Evolutionary conservation across 2,113 vertebrate species (phyloP).

Genomic region (Platysteira castanea): DNA sequence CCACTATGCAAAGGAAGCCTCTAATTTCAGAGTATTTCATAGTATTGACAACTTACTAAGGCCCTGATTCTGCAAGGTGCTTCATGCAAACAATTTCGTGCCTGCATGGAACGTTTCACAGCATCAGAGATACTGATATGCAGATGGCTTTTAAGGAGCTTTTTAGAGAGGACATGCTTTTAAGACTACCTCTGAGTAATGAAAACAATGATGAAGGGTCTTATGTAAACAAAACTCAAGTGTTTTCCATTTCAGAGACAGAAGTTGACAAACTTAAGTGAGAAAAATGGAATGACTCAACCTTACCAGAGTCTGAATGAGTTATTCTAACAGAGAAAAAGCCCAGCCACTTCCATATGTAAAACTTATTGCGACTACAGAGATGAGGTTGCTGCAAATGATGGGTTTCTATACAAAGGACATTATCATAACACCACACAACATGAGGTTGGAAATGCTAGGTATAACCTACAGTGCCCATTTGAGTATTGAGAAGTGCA

Average conservation of each 20-base stretch:
- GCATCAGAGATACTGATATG: conserved; percentile 36
- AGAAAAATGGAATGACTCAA: conserved; percentile 60
- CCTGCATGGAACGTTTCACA: conserved; percentile 55
- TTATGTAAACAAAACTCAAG: conserved; percentile 49
- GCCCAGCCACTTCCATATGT: conserved; percentile 55
- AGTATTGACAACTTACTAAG: conserved; percentile 7
- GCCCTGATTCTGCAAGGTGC: conserved; percentile 51
- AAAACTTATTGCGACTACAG: conserved; percentile 63
- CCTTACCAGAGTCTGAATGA: conserved; percentile 51
- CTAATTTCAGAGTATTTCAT: conserved; percentile 8
- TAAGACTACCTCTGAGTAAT: conserved; percentile 3
- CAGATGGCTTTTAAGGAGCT: conserved; percentile 16
- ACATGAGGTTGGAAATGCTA: conserved; percentile 71
- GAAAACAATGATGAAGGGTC: conserved; percentile 21
- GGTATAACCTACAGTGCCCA: conserved; percentile 70
- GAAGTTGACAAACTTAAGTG: conserved; percentile 50
- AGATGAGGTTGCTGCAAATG: conserved; percentile 65
- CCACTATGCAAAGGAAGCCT: background rate
- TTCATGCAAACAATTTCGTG: conserved; percentile 46
- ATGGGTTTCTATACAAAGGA: conserved; percentile 66
- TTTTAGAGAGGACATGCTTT: conserved; percentile 42
- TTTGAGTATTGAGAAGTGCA: conserved; percentile 71
- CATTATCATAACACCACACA: conserved; percentile 68
- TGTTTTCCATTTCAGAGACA: conserved; percentile 43
- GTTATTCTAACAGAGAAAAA: conserved; percentile 55